phyloP scores from a whole-genome alignment of 2,113 vertebrate genomes.

The Heloderma charlesbogerti region DNA sequence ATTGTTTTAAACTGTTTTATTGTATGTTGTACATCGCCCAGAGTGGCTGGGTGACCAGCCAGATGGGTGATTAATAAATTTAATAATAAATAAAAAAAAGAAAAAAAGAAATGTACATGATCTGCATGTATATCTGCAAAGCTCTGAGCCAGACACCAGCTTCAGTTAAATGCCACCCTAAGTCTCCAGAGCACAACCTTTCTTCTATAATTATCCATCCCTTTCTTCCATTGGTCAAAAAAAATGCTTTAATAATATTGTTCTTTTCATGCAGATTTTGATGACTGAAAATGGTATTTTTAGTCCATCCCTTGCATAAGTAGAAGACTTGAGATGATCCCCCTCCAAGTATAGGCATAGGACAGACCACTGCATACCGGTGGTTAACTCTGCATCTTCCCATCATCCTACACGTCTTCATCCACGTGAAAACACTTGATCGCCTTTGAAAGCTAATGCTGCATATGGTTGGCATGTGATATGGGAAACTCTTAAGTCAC shows the following conservation, averaged over 20 bases:
- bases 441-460: conserved; percentile 7
- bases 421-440: not conserved
- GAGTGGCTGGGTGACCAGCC: too few species aligned
- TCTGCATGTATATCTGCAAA: not conserved
- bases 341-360: rapidly evolving
- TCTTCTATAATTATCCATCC: not conserved
- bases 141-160: not conserved
- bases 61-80: too few species aligned
- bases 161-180: not conserved
- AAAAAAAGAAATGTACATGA: too few species aligned
- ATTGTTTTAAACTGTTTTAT: too few species aligned
- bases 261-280: not conserved
- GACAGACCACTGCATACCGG: not conserved
- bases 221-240: not conserved
- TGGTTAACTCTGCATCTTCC: not conserved
- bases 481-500: not conserved
- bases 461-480: not conserved
- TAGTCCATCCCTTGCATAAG: not conserved
- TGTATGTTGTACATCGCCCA: too few species aligned
- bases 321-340: not conserved
- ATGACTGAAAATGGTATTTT: not conserved
- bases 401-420: not conserved
- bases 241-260: not conserved
- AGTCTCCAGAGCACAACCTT: not conserved
- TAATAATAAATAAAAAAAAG: too few species aligned